A percentile compares a stretch with the other conserved stretches of the same genome.
Conservation (phyloP, 1,140 invertebrate species). For the Alviniconcha marisindica region DNA sequence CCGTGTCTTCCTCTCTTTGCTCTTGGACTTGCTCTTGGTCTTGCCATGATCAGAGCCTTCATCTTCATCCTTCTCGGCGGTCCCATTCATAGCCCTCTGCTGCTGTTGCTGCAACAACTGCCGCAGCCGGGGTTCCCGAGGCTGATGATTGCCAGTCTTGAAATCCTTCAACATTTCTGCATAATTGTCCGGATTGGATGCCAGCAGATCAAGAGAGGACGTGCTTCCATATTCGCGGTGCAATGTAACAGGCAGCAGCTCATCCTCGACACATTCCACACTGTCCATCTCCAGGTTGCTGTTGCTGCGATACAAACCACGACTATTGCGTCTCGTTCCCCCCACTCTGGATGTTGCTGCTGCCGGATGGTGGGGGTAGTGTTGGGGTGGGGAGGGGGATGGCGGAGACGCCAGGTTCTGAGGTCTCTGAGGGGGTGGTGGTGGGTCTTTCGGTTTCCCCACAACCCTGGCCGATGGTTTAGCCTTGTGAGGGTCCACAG, state of each 20-base stretch:
- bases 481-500: conserved; percentile 29
- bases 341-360: conserved; percentile 41
- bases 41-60: conserved; percentile 82
- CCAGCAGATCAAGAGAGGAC: conserved; percentile 84
- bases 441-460: conserved; percentile 31
- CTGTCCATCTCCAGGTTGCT: conserved; percentile 83
- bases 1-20: conserved; percentile 70
- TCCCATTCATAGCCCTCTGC: conserved; percentile 64
- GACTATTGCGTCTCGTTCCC: conserved; percentile 45
- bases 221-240: conserved; percentile 81
- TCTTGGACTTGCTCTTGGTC: conserved; percentile 76
- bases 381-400: conserved; percentile 30
- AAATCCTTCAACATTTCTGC: conserved; percentile 88
- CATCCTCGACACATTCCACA: conserved; percentile 67
- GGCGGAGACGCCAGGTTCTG: conserved; percentile 18
- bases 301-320: conserved; percentile 80
- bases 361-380: conserved; percentile 5
- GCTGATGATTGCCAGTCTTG: conserved; percentile 75
- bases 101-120: conserved; percentile 80
- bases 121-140: conserved; percentile 70
- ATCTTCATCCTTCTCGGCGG: conserved; percentile 63
- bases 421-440: neutral
- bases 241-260: conserved; percentile 52
- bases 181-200: conserved; percentile 81
- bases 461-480: conserved; percentile 17